A percentile compares a stretch with the other conserved stretches of the same genome.
These are phyloP conservation scores for Geococcyx californianus DNA, from an alignment of 2,113 vertebrate species.

Conservation along the genomic window DNA sequence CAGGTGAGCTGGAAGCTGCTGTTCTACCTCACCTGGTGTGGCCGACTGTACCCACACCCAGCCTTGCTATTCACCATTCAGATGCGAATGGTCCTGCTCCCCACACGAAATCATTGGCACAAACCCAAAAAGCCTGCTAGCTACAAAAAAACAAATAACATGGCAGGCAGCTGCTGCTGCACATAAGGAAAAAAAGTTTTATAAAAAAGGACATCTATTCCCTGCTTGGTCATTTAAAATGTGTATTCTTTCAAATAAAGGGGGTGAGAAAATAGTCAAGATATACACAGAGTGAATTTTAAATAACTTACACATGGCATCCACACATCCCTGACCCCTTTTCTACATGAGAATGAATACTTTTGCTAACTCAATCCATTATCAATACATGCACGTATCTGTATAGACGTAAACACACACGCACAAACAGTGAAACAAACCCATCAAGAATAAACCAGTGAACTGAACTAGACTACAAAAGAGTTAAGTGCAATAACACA, in stretches of 20 bases:
- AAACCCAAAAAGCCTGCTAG: conserved; percentile 23
- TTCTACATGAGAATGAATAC: background rate
- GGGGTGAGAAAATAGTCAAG: background rate
- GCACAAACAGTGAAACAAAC: background rate
- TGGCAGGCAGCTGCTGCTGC: conserved; percentile 20
- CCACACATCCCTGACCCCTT: background rate
- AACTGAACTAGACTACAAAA: background rate
- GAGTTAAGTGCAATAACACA: background rate
- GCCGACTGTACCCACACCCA: background rate
- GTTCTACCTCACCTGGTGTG: conserved; percentile 40
- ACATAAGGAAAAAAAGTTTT: conserved; percentile 5
- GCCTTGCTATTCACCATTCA: conserved; percentile 19
- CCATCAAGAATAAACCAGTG: background rate
- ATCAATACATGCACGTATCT: background rate
- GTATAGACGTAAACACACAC: background rate
- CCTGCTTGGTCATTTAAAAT: conserved; percentile 10
- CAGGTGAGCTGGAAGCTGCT: conserved; percentile 59
- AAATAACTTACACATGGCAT: background rate
- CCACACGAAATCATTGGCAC: background rate
- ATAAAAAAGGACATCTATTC: background rate
- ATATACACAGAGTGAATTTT: background rate
- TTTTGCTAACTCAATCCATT: background rate
- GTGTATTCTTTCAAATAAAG: background rate
- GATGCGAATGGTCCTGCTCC: conserved; percentile 27
- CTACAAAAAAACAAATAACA: conserved; percentile 14